phyloP scores from a whole-genome alignment of 2,113 vertebrate species.

The Antennarius striatus region DNA sequence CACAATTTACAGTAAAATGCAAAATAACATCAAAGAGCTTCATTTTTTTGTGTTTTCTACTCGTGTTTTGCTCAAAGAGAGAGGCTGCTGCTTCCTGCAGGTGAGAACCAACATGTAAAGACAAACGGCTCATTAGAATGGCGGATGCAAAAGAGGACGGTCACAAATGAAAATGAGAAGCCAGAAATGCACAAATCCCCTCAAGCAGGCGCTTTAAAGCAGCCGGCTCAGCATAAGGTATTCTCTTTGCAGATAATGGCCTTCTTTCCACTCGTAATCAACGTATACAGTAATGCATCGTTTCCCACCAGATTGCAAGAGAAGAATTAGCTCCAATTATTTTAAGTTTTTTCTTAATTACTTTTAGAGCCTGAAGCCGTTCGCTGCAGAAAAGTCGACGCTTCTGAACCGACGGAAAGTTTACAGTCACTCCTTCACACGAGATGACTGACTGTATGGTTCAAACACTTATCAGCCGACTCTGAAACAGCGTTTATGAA shows the following conservation, averaged over 20 bases:
- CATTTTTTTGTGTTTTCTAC: too few relatives aligned
- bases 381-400: conserved; percentile 65
- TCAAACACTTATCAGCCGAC: conserved; percentile 82
- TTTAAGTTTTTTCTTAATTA: conserved; percentile 83
- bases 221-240: conserved; percentile 76
- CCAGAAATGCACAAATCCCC: conserved; percentile 58
- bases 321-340: conserved; percentile 83
- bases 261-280: conserved; percentile 76
- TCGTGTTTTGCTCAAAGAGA: too few relatives aligned
- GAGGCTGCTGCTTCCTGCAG: conserved; percentile 43
- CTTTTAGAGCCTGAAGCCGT: conserved; percentile 81
- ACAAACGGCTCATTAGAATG: conserved; percentile 64
- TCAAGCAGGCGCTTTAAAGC: conserved; percentile 69
- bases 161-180: conserved; percentile 50
- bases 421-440: conserved; percentile 78
- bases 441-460: conserved; percentile 78
- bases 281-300: conserved; percentile 80
- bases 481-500: conserved; percentile 79
- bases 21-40: conserved; percentile 1
- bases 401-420: conserved; percentile 79
- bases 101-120: conserved; percentile 57
- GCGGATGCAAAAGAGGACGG: conserved; percentile 53
- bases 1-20: neutral
- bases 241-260: conserved; percentile 78
- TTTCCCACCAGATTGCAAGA: conserved; percentile 78